These are phyloP conservation scores for Amblyornis subalaris DNA, from an alignment of 2,113 vertebrate genomes.

Conservation along the genomic window DNA sequence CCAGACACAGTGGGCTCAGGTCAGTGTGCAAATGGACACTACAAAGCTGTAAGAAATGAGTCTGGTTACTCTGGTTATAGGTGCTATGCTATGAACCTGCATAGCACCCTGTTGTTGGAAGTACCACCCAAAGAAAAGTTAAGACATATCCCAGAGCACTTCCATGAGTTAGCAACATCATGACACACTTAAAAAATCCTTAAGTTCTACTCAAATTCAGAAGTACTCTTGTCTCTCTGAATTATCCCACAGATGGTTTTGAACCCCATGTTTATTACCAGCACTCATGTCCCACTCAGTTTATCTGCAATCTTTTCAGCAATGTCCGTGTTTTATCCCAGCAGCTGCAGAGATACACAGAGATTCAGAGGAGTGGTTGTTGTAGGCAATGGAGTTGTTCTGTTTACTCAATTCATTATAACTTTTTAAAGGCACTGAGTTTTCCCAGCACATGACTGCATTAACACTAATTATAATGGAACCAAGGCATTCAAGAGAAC, in stretches of 20 bases:
- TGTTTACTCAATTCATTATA: neutral
- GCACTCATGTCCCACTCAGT: neutral
- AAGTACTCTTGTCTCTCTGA: neutral
- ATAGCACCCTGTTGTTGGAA: accelerated
- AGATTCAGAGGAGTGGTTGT: neutral
- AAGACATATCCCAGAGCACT: neutral
- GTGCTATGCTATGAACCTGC: neutral
- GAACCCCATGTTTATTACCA: neutral
- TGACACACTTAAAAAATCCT: neutral
- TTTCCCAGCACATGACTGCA: neutral
- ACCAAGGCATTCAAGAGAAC: neutral
- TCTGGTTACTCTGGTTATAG: neutral
- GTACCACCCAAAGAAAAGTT: neutral
- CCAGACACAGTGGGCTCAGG: neutral
- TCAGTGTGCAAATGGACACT: neutral
- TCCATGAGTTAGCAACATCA: neutral
- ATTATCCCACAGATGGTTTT: neutral
- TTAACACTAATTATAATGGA: neutral
- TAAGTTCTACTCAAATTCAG: neutral
- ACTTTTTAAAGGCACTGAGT: neutral
- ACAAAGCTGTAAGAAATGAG: neutral
- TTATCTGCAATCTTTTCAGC: neutral
- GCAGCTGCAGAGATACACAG: neutral
- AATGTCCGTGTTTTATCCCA: neutral
- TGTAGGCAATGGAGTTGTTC: neutral